Conservation (phyloP, 2,797 vertebrate species). For the Zonotrichia albicollis region DNA sequence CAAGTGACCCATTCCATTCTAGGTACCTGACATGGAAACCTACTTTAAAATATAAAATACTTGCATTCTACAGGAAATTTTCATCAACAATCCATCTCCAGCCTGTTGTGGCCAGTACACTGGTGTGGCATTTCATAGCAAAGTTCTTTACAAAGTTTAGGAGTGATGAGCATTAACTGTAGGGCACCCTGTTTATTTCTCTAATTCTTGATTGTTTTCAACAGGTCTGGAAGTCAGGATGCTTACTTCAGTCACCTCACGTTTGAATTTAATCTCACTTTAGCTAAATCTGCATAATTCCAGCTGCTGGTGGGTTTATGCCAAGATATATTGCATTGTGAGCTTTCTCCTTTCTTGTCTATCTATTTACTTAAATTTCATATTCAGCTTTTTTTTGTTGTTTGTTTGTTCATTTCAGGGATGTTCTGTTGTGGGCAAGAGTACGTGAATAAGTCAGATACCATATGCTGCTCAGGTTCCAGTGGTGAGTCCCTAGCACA, state of each 20-base stretch:
- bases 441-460: conserved; percentile 86
- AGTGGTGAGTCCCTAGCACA: conserved; percentile 83
- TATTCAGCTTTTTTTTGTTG: conserved; percentile 9
- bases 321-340: conserved; percentile 24
- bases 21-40: neutral
- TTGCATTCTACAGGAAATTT: neutral
- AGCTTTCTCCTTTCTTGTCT: conserved; percentile 3
- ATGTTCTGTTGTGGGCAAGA: conserved; percentile 89
- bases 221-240: conserved; percentile 19
- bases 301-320: conserved; percentile 53
- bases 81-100: neutral
- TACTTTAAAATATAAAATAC: neutral
- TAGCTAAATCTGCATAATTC: neutral
- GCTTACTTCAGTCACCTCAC: conserved; percentile 20
- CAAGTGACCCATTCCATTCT: neutral
- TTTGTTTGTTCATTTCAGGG: conserved; percentile 76
- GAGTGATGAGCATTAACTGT: neutral
- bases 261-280: conserved; percentile 37
- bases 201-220: conserved; percentile 27
- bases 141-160: neutral
- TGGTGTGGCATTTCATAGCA: neutral
- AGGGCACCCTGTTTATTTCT: neutral
- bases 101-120: neutral
- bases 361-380: neutral
- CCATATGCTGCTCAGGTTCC: conserved; percentile 86